These are phyloP conservation scores for Cyclophora albipunctata DNA, from an alignment of 2,888 invertebrate genomes.

Conservation along the genomic window DNA sequence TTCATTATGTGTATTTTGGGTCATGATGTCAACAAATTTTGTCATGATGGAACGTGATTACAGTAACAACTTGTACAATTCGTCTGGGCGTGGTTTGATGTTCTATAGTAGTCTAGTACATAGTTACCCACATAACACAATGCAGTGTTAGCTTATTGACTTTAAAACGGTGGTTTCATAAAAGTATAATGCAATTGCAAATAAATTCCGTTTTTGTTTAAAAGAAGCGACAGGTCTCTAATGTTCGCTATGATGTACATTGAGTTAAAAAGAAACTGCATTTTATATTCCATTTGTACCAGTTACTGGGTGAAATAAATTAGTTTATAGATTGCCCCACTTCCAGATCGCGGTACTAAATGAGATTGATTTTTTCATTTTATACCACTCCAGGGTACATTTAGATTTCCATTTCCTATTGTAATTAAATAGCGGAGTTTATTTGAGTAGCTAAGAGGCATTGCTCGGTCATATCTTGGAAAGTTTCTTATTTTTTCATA, in stretches of 20 bases:
- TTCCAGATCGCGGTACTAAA: constrained; percentile 26
- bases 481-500: constrained; percentile 25
- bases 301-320: constrained; percentile 41
- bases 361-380: constrained; percentile 44
- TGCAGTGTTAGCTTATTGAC: too few species aligned
- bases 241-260: constrained; percentile 1
- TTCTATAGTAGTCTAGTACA: too few species aligned
- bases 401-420: constrained; percentile 57
- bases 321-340: constrained; percentile 49
- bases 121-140: too few species aligned
- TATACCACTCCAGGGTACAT: constrained; percentile 42
- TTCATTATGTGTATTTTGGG: too few species aligned
- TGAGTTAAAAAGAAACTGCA: constrained; percentile 6
- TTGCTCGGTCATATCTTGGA: constrained; percentile 21
- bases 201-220: too few species aligned
- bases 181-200: too few species aligned
- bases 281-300: constrained; percentile 34
- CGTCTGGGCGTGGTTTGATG: too few species aligned
- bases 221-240: too few species aligned
- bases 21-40: too few species aligned
- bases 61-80: too few species aligned
- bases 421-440: constrained; percentile 56
- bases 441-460: constrained; percentile 29
- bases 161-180: too few species aligned
- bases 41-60: too few species aligned